Conservation (phyloP, 1,140 invertebrate genomes). For the Drosophila chauvacae region DNA sequence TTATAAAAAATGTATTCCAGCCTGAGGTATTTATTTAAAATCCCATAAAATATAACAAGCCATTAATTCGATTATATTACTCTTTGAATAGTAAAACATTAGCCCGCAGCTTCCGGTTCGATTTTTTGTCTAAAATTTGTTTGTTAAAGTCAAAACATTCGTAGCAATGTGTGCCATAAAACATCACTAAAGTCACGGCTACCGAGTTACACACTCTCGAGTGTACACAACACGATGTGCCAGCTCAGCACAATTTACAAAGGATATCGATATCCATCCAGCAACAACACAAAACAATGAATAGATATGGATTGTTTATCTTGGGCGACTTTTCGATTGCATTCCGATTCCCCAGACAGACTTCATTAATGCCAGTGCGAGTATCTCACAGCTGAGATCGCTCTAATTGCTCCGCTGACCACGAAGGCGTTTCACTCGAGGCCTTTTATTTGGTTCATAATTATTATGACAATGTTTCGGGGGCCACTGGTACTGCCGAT, state of each 20-base stretch:
- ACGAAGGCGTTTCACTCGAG: slow-evolving; percentile 60
- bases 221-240: slow-evolving; percentile 3
- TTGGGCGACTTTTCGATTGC: slow-evolving; percentile 35
- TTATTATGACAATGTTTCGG: slow-evolving; percentile 78
- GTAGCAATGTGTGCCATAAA: slow-evolving; percentile 15
- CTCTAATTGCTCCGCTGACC: slow-evolving; percentile 64
- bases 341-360: slow-evolving; percentile 23
- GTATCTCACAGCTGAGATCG: slow-evolving; percentile 41
- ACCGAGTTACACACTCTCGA: slow-evolving; percentile 25
- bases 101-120: neutral
- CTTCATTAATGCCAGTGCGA: slow-evolving; percentile 27
- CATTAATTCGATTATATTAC: neutral
- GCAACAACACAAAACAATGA: slow-evolving; percentile 7
- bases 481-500: slow-evolving; percentile 1
- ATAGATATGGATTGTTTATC: slow-evolving; percentile 20
- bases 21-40: slow-evolving; percentile 1
- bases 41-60: neutral
- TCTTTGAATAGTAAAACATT: slow-evolving; percentile 1
- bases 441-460: slow-evolving; percentile 62
- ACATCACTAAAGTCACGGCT: slow-evolving; percentile 17
- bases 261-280: slow-evolving; percentile 12
- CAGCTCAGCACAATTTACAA: slow-evolving; percentile 27
- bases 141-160: slow-evolving; percentile 16
- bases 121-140: slow-evolving; percentile 4
- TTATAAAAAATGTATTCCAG: neutral